phyloP scores from a whole-genome alignment of 2,113 vertebrate genomes.

The Oreochromis spilurus region DNA sequence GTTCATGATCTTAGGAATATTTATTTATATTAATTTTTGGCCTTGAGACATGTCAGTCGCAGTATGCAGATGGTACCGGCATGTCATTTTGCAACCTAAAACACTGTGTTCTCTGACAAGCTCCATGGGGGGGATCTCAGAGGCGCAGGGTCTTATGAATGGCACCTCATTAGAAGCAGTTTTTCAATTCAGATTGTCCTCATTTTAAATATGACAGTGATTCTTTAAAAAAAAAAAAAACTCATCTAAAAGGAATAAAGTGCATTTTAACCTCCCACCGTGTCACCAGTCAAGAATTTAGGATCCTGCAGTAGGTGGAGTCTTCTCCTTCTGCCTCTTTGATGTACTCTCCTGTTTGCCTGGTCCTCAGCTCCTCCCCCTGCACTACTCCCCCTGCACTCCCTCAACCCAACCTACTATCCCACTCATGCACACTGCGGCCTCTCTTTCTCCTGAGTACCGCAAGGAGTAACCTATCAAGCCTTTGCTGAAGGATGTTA shows the following conservation, averaged over 20 bases:
- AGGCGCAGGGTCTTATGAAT: slow-evolving; percentile 54
- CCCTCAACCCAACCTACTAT: slow-evolving; percentile 62
- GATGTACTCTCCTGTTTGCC: slow-evolving; percentile 63
- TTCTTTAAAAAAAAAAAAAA: background rate
- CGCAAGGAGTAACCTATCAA: slow-evolving; percentile 99
- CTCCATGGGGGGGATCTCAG: slow-evolving; percentile 46
- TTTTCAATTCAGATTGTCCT: slow-evolving; percentile 26
- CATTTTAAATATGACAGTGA: slow-evolving; percentile 31
- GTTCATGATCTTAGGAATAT: background rate
- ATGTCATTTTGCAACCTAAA: slow-evolving; percentile 50
- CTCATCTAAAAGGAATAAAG: slow-evolving; percentile 21
- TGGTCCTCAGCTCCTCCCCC: slow-evolving; percentile 61
- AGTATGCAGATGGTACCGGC: slow-evolving; percentile 43
- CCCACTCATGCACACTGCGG: slow-evolving; percentile 69
- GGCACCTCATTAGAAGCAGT: slow-evolving; percentile 48
- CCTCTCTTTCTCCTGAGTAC: slow-evolving; percentile 83
- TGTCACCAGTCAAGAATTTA: slow-evolving; percentile 52
- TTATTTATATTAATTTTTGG: background rate
- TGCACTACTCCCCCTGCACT: slow-evolving; percentile 63
- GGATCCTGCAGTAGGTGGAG: slow-evolving; percentile 61
- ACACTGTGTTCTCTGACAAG: slow-evolving; percentile 52
- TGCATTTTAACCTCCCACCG: slow-evolving; percentile 46
- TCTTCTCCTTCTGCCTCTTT: slow-evolving; percentile 59
- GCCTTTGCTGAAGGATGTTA: slow-evolving; percentile 99
- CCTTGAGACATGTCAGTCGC: slow-evolving; percentile 25